Conservation (phyloP, 2,888 invertebrate species). For the Amblyjoppa fuscipennis region DNA sequence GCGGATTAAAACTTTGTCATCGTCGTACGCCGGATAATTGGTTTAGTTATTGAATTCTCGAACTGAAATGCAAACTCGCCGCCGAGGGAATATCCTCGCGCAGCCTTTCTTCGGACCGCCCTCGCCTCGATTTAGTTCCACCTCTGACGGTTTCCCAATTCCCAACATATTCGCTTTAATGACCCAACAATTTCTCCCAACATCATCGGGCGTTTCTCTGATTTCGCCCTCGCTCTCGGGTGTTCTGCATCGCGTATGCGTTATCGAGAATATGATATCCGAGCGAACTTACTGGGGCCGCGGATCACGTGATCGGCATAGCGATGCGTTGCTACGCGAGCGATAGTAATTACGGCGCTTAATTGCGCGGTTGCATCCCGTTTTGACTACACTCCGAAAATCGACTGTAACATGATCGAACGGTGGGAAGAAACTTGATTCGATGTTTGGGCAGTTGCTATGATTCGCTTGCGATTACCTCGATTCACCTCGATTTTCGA, state of each 20-base stretch:
- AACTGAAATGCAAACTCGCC: conserved; percentile 75
- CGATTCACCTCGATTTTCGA: not conserved
- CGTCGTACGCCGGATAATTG: conserved; percentile 78
- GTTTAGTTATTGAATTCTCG: conserved; percentile 81
- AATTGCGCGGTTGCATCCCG: not conserved
- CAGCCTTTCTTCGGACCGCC: conserved; percentile 45
- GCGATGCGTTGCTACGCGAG: not conserved
- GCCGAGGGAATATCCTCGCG: conserved; percentile 66
- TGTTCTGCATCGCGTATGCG: not conserved
- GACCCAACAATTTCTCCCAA: conserved; percentile 3
- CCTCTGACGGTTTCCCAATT: conserved; percentile 50
- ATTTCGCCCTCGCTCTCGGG: not conserved
- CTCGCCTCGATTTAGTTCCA: conserved; percentile 45
- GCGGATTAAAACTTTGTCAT: conserved; percentile 81
- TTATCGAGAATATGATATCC: not conserved
- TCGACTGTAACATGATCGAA: not conserved
- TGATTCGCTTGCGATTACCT: not conserved
- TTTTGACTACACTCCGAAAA: not conserved
- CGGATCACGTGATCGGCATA: not conserved
- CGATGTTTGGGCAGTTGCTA: not conserved
- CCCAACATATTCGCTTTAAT: conserved; percentile 40
- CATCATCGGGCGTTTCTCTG: not conserved
- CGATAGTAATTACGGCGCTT: not conserved
- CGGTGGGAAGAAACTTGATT: not conserved
- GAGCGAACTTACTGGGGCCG: not conserved